Base-by-base conservation (phyloP, 2,888 invertebrate genomes). In the Meteorus cinctellus region DNA sequence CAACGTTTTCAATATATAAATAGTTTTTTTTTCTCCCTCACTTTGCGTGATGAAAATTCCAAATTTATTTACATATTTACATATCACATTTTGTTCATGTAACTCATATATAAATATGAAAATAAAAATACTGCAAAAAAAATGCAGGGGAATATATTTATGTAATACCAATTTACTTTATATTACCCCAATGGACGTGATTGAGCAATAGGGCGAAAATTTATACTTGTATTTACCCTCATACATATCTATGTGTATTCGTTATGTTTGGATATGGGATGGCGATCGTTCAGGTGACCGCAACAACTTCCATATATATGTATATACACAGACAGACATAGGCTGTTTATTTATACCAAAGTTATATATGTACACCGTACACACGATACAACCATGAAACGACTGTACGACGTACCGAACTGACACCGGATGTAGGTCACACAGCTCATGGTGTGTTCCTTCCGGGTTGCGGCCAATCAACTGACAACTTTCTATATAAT, bases 371-470 rank as follows among this genome's bases (percentile, higher is more conserved):
- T 29, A 68, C 51, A 71, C 36, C 36, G 65, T 68, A 68, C 55
- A 6, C 62, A 31, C 36, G 48, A 55, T 69, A 69, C 55, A 62
- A 27, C 45, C 51, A 27, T 41, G 41, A 67, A 19, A 60, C 70
- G n/a, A 59, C 60, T 60, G 67, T 12, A 75, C 65, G 55, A 76
- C 70, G 34, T 66, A 63, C 72, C 34, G 67, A 68, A 75, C 70
- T 66, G 55, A 65, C 55, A 76, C 82, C 81, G 82, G 84, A 88
- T 86, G 85, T 86, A 84, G 88, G 88, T 87, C 87, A 86, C 76
- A 84, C 84, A 85, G 75, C 74, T 83, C 85, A 82, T 82, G 79
- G 77, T 80, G 84, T 80, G 84, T 85, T 86, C 85, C 88, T 88
- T 88, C 88, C 88, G 88, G 87, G 85, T 89, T 19, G 55, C 87